A percentile compares a stretch with the other conserved stretches of the same genome.
Evolutionary conservation across 2,113 vertebrate genomes (phyloP).

Genomic region (Amia ocellicauda): DNA sequence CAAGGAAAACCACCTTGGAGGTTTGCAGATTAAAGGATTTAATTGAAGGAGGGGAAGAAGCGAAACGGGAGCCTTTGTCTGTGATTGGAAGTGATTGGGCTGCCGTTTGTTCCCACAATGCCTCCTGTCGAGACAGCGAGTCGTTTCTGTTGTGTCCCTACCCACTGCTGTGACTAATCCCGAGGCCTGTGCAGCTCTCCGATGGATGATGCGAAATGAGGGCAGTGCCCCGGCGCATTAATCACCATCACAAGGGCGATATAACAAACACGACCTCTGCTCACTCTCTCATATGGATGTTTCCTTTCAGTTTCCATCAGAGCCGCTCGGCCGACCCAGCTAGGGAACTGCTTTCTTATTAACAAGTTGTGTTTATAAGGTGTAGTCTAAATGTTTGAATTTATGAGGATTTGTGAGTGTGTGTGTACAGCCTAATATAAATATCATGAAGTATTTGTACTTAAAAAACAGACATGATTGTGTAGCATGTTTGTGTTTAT

Average conservation of each 20-base stretch:
- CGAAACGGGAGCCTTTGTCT: not conserved
- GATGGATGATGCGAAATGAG: not conserved
- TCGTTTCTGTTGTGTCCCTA: not conserved
- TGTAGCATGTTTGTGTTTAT: too few relatives aligned
- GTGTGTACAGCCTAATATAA: too few relatives aligned
- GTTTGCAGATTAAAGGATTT: slow-evolving; percentile 14
- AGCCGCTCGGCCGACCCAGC: not conserved
- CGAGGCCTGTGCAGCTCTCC: not conserved
- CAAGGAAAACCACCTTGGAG: not conserved
- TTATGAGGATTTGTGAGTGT: too few relatives aligned
- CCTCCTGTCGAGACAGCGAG: not conserved
- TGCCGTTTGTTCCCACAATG: not conserved
- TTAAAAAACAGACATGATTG: too few relatives aligned
- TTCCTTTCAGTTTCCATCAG: not conserved
- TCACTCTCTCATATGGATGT: not conserved
- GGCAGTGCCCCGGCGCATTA: slow-evolving; percentile 1
- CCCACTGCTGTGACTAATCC: slow-evolving; percentile 1
- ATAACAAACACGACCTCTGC: slow-evolving; percentile 2
- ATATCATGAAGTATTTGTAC: too few relatives aligned
- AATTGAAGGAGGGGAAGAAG: not conserved
- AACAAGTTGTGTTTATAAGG: not conserved
- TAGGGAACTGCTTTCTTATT: not conserved
- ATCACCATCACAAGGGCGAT: slow-evolving; percentile 3
- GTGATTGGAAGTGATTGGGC: not conserved
- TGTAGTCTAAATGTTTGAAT: slow-evolving; percentile 11